phyloP scores from a whole-genome alignment of 2,888 invertebrate species.

The Heliconius erato region DNA sequence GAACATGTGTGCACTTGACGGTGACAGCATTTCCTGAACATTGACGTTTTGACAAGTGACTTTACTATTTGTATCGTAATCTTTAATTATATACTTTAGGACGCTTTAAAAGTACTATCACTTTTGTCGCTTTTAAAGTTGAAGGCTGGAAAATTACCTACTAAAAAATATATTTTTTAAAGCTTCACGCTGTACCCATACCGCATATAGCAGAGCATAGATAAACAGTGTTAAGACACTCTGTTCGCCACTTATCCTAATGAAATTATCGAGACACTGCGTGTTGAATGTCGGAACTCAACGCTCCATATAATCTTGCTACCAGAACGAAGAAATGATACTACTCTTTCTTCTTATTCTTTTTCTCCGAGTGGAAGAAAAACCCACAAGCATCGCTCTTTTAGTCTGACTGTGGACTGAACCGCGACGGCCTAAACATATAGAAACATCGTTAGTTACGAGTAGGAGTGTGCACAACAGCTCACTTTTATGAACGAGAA shows the following conservation, averaged over 20 bases:
- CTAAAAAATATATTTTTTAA: not conserved
- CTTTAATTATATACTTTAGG: not conserved
- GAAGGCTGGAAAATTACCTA: not conserved
- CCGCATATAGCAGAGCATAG: no score
- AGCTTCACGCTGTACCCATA: no score
- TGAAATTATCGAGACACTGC: not conserved
- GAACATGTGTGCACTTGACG: conserved; percentile 27
- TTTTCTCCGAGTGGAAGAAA: not conserved
- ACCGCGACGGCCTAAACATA: not conserved
- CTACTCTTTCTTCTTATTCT: no score
- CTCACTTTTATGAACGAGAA: no score
- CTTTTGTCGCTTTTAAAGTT: not conserved
- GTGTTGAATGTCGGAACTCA: not conserved
- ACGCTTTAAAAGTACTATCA: not conserved
- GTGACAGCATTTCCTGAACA: not conserved
- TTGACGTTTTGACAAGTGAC: conserved; percentile 13
- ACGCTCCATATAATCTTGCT: not conserved
- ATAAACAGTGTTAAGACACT: no score
- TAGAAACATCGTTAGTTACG: not conserved
- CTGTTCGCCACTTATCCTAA: no score
- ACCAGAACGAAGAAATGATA: no score
- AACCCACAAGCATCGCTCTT: not conserved
- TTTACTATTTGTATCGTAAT: conserved; percentile 1
- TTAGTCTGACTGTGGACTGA: not conserved
- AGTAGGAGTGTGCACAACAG: no score